Conservation (phyloP, 2,888 invertebrate genomes). For the Calameuta pallipes region DNA sequence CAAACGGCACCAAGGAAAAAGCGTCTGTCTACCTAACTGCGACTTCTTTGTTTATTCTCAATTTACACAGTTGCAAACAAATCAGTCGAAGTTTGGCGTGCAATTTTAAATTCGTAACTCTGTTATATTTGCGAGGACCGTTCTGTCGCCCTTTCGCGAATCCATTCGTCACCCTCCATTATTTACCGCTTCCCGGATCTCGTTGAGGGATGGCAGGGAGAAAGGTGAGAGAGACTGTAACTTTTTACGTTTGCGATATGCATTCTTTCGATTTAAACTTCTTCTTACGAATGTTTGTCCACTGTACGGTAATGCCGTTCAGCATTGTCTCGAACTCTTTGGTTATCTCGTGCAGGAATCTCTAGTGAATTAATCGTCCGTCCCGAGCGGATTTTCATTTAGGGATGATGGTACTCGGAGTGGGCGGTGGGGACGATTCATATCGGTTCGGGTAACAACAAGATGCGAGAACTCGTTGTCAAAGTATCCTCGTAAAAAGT, state of each 20-base stretch:
- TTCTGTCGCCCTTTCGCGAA: slow-evolving; percentile 4
- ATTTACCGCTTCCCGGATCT: slow-evolving; percentile 34
- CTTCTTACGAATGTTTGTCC: not conserved
- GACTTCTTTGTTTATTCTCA: slow-evolving; percentile 42
- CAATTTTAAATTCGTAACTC: slow-evolving; percentile 40
- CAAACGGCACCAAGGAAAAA: not conserved
- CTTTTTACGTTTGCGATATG: not conserved
- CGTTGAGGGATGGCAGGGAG: not conserved
- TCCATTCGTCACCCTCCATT: slow-evolving; percentile 43
- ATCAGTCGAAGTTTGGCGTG: slow-evolving; percentile 46
- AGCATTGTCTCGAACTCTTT: not conserved
- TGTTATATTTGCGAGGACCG: slow-evolving; percentile 2
- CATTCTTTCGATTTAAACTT: not conserved
- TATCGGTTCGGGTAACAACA: not conserved
- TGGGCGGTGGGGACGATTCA: not conserved
- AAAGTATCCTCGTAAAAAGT: slow-evolving; percentile 50
- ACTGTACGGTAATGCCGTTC: not conserved
- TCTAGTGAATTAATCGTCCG: not conserved
- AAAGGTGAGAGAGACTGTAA: not conserved
- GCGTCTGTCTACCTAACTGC: not conserved
- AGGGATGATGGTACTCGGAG: not conserved
- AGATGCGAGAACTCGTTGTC: not conserved
- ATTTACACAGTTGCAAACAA: slow-evolving; percentile 40
- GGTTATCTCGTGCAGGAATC: too few species aligned
- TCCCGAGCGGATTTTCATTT: not conserved